Percentiles rank a stretch among this genome's conserved stretches.
These are phyloP conservation scores for Oopsacas minuta DNA, from an alignment of 37 sponge, comb jelly and placozoan genomes.

Conservation along the genomic window DNA sequence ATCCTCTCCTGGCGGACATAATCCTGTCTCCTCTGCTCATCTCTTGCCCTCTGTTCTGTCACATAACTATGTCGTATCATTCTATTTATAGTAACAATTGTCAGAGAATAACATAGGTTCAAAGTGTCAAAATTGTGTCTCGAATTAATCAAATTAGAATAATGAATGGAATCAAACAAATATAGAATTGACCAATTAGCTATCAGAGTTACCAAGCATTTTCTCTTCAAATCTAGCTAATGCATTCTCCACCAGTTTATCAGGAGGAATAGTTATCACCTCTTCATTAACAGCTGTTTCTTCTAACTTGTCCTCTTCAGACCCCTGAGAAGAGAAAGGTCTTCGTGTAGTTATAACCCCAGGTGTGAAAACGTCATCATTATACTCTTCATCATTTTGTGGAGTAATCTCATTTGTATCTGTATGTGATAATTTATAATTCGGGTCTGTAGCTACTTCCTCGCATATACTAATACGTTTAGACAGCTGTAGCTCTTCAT, in stretches of 20 bases:
- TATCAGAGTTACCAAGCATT: background rate
- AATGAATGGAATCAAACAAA: too few species aligned
- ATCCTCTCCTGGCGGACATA: background rate
- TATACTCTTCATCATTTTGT: background rate
- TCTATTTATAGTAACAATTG: too few species aligned
- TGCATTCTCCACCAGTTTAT: background rate
- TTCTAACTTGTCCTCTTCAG: background rate
- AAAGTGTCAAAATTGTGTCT: too few species aligned
- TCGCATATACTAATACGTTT: background rate
- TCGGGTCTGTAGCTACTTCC: background rate
- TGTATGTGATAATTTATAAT: too few species aligned
- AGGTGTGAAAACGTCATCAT: conserved; percentile 7
- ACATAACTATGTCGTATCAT: background rate
- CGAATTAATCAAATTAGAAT: too few species aligned
- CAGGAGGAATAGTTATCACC: background rate
- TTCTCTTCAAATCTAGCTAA: background rate
- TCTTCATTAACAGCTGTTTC: background rate
- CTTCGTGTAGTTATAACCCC: background rate
- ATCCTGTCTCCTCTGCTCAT: background rate
- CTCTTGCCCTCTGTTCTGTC: background rate
- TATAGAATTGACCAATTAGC: too few species aligned
- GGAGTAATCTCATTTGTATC: background rate
- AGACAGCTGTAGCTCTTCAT: background rate
- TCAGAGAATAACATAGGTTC: too few species aligned
- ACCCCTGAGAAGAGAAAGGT: background rate